phyloP scores from a whole-genome alignment of 2,888 invertebrate species.

The Tromatobia lineatoria region DNA sequence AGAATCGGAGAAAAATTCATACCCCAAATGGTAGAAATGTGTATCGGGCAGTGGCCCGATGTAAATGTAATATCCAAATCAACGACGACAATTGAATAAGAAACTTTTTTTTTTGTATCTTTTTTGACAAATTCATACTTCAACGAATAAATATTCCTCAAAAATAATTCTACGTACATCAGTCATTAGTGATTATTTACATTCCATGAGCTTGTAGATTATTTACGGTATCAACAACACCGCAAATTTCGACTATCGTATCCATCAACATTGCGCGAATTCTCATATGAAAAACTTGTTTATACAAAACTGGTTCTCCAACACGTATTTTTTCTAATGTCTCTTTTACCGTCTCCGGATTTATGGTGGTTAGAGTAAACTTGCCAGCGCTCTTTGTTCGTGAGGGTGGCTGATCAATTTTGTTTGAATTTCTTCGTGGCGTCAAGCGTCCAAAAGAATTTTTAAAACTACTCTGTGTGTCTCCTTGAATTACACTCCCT shows the following conservation, averaged over 20 bases:
- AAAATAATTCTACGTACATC: slow-evolving; percentile 6
- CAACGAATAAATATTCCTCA: not conserved
- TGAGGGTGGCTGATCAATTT: slow-evolving; percentile 9
- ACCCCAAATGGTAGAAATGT: slow-evolving; percentile 71
- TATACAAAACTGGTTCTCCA: slow-evolving; percentile 63
- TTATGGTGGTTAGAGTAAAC: slow-evolving; percentile 25
- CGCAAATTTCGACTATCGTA: slow-evolving; percentile 71
- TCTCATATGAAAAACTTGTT: slow-evolving; percentile 74
- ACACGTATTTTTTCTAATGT: not conserved
- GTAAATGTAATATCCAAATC: not conserved
- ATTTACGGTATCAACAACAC: slow-evolving; percentile 74
- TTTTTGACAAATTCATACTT: not conserved
- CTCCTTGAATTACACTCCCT: slow-evolving; percentile 16
- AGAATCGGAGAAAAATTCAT: slow-evolving; percentile 72
- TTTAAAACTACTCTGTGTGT: slow-evolving; percentile 22
- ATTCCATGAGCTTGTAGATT: slow-evolving; percentile 69
- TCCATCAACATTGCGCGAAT: slow-evolving; percentile 72
- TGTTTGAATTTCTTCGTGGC: slow-evolving; percentile 34
- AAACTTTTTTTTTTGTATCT: not conserved
- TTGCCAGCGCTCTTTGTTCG: slow-evolving; percentile 7
- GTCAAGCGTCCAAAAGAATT: slow-evolving; percentile 30
- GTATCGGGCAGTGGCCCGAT: slow-evolving; percentile 66
- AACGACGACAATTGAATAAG: not conserved
- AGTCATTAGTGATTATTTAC: slow-evolving; percentile 21
- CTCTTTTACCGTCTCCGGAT: not conserved